Base-by-base conservation (phyloP, 2,888 invertebrate species). In the Oscheius sp. region DNA sequence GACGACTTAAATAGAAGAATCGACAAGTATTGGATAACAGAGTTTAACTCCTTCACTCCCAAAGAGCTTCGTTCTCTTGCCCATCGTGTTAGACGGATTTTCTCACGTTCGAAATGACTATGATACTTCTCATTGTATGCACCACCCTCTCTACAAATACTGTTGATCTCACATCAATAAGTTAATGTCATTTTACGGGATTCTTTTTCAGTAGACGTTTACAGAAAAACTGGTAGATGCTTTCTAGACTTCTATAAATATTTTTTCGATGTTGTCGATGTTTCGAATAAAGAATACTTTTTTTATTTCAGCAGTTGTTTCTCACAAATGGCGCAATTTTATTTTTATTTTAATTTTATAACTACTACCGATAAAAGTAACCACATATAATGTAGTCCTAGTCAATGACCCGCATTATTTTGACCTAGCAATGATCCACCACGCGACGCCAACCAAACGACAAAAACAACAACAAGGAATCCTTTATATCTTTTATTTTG, bases 11-110 rank as follows among this genome's bases (percentile, higher is more conserved):
- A 62, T 24, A 28, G 22, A 2, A 17, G 49, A 8, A 45, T 62
- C 12, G 62, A 62, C 45, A 45, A 32, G 33, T 47, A 33, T 22
- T 62, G 62, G 62, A 26, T 62, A 6, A 20, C 32, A 6, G 62
- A 62, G 12, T 62, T 62, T 49, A 62, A 62, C 33, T 28, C 47
- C 24, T 47, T 62, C 33, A 62, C 62, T 17, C 62, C 62, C 12
- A 45, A 24, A 32, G 47, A 59, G 44, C 24, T 59, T 2, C 38
- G 59, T 9, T 28, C 30, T 14, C 44, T 59, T 8, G 59, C 59
- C 26, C 59, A 59, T 14, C 24, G 59, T 22, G 59, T 59, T 6
- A 24, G 44, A 1, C 26, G 44, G 17, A 44, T 44, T 44, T 59
- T 59, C 17, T 41, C 44, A 9, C 41, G 59, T 26, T 26, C 44